Base-by-base conservation (phyloP, 2,113 vertebrate species). In the Campylomormyrus tamandua region DNA sequence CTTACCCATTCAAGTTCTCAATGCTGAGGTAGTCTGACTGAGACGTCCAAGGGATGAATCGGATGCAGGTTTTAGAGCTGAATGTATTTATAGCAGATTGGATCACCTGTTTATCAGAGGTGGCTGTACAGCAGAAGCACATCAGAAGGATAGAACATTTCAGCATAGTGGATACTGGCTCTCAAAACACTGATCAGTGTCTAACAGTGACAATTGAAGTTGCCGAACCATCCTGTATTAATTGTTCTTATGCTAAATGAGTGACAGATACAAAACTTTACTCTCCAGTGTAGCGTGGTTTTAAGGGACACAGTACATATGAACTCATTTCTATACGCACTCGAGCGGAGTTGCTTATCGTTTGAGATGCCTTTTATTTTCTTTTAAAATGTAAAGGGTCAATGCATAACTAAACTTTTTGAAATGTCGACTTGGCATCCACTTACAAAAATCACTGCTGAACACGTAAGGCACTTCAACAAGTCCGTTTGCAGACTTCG, bases 21-120 rank as follows among this genome's bases (percentile, higher is more conserved):
- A 93, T 91, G 77, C 91, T 91, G 89, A 93, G 39, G 91, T 91
- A 93, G 89, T 91, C 92, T 9, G 52, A 19, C 74, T 93, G 74
- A 80, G 4, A 42, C 53, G 74, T 62, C 48, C 89, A 90, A 39
- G 87, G 52, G 31, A 93, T 58, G 21, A 93, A 93, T 48, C 85
- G 83, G 50, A 93, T 88, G 90, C 93, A 93, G 87, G 91, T 93
- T 89, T 88, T 90, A 15, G 2, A 91, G 58, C 48, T 89, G 90
- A 91, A 91, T 31, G 70, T 24, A 0, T 70, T 66, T 88, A 93
- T 92, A 89, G 93, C 93, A 3, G 66, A 83, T 24, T 45, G 3
- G 53, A 93, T 93, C 31, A 49, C 21, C 35, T 9, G n/a, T 56
- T 3, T 87, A 0, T 93, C 89, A 87, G 11, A 39, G n/a, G 3